Conservation (phyloP, 1,140 invertebrate species). For the Bombyx mori region DNA sequence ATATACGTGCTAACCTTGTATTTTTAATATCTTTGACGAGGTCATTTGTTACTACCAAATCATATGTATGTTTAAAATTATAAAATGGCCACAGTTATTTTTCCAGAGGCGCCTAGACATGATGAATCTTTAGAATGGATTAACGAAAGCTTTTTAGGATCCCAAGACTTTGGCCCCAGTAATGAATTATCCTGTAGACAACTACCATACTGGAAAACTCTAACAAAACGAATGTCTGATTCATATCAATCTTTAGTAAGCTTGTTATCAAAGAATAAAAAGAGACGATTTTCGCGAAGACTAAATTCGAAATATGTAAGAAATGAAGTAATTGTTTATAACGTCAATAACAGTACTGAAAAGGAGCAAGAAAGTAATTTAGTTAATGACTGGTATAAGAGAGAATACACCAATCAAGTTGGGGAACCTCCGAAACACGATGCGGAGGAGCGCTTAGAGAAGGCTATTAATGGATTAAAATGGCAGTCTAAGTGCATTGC, state of each 20-base stretch:
- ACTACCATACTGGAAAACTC: neutral
- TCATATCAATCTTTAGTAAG: neutral
- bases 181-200: no score
- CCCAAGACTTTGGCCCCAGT: no score
- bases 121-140: no score
- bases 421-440: neutral
- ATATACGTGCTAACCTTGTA: no score
- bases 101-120: no score
- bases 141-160: no score
- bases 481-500: neutral
- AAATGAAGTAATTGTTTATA: neutral
- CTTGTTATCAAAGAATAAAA: neutral
- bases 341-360: neutral
- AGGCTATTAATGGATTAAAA: neutral
- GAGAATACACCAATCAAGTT: conserved; percentile 1
- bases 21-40: no score
- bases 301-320: no score
- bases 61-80: no score
- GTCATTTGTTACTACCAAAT: no score
- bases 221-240: neutral
- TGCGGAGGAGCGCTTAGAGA: neutral
- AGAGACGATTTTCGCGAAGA: neutral
- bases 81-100: no score
- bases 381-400: neutral
- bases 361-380: neutral